Base-by-base conservation (phyloP, 2,888 invertebrate species). In the Agriopis marginaria region DNA sequence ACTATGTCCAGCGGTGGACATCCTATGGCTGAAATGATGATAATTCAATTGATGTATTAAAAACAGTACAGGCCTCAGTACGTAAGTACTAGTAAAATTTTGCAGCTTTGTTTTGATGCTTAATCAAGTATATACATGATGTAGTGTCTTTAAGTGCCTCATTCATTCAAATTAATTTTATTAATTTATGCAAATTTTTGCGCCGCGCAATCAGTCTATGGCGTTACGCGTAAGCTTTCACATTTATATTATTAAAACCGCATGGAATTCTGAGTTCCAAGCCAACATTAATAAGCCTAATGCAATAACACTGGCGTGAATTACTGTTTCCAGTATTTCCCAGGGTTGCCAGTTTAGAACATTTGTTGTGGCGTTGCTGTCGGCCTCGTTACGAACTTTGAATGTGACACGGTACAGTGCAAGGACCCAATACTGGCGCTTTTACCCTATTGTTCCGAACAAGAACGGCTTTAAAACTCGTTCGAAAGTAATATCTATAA, bases 251-350 rank as follows among this genome's bases (percentile, higher is more conserved):
- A 45, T 59, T 61, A 47, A 49, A 66, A 14, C 49, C 55, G n/a
- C 70, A 71, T 74, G 64, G 68, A 75, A 71, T 71, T 72, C 55
- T 68, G 55, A 54, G 23, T 66, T 44, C 61, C 62, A 54, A 55
- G 55, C 32, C 55, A 44, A 55, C 54, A 61, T 56, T 47, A 66
- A 77, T 72, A 72, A 71, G 70, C 71, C 65, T 75, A 77, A 75
- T 75, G 74, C 72, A 72, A 73, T 73, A 73, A 74, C 65, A 68
- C 61, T 40, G 51, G 63, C 55, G 62, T 71, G 67, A 72, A 72
- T 75, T 70, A 32, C 32, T 32, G 71, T 51, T 65, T 59, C 47
- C 71, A 71, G 68, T 72, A 23, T 62, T 54, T 58, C 44, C 39
- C 51, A 51, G 50, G 42, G 61, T 42, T 61, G 63, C 54, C 72